Base-by-base conservation (phyloP, 1,140 invertebrate genomes). In the Dendrolimus punctatus region DNA sequence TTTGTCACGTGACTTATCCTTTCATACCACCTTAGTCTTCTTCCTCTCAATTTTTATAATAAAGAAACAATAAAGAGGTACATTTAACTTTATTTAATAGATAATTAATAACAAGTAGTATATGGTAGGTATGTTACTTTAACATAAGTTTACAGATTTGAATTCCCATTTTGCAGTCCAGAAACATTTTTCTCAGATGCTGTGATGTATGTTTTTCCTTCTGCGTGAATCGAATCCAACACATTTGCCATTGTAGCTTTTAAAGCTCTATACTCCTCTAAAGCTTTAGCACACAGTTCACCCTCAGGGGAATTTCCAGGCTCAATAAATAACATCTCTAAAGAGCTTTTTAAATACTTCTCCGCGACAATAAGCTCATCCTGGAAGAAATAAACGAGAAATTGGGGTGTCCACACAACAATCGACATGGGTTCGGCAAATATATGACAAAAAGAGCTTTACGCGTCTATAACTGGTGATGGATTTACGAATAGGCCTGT, bases 251-350 rank as follows among this genome's bases (percentile, higher is more conserved):
- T 89, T 37, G 88, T 90, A 40, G 86, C 76, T 63, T 89, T 88
- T 8, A 94, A 69, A 2, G 88, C 86, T 69, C 90, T 91, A 38
- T 93, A 83, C 64, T 94, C 91, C 53, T 90, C 85, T 8, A 94
- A 71, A 5, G 92, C 92, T 57, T 89, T 88, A 44, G 89, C 90
- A 8, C 92, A 90, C 5, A 95, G 64, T 54, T 89, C 78, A 2
- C 93, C 93, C 75, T 95, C 94, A 0, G 93, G 92, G n/a, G 92
- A 92, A 9, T 87, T 87, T 0, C 79, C 70, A 1, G 93, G 93
- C 80, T 95, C 93, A 46, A 93, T 89, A 6, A 94, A 80, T 4
- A 95, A 76, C 85, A 92, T 91, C 50, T 88, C 88, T 5, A 94
- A 70, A 0, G 92, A 86, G 57, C 89, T 88, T 60, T 91, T 92